These are phyloP conservation scores for Holotrichia oblita DNA, from an alignment of 1,140 invertebrate species.

Conservation along the genomic window DNA sequence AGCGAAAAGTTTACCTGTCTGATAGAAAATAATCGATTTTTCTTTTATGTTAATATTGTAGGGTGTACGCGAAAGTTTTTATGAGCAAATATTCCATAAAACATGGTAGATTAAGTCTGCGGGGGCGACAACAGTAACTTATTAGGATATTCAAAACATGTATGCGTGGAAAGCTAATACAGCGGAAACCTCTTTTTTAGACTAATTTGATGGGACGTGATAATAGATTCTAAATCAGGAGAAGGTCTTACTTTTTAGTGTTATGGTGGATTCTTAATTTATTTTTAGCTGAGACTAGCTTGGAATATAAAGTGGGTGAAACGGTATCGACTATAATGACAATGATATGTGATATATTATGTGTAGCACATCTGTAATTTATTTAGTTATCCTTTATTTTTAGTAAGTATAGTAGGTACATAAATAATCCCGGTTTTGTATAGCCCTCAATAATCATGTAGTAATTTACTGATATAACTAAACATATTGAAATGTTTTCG, in stretches of 20 bases:
- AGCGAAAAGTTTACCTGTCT: slow-evolving; percentile 19
- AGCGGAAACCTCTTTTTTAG: not conserved
- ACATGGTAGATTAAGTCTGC: slow-evolving; percentile 24
- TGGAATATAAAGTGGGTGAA: too few species aligned
- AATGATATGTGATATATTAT: too few species aligned
- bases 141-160: slow-evolving; percentile 23
- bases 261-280: not conserved
- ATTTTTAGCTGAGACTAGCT: too few species aligned
- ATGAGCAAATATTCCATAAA: slow-evolving; percentile 10
- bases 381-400: too few species aligned
- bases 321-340: too few species aligned
- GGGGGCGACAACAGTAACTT: slow-evolving; percentile 17
- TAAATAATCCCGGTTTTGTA: too few species aligned
- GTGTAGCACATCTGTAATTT: too few species aligned
- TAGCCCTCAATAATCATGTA: too few species aligned
- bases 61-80: slow-evolving; percentile 23
- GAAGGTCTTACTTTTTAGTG: not conserved
- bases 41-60: slow-evolving; percentile 24
- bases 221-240: slow-evolving; percentile 2
- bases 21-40: slow-evolving; percentile 32
- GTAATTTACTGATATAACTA: too few species aligned
- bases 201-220: not conserved
- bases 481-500: too few species aligned
- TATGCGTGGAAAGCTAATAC: not conserved
- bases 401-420: too few species aligned